Base-by-base conservation (phyloP, 2,113 vertebrate genomes). In the Notarius quadriscutis region DNA sequence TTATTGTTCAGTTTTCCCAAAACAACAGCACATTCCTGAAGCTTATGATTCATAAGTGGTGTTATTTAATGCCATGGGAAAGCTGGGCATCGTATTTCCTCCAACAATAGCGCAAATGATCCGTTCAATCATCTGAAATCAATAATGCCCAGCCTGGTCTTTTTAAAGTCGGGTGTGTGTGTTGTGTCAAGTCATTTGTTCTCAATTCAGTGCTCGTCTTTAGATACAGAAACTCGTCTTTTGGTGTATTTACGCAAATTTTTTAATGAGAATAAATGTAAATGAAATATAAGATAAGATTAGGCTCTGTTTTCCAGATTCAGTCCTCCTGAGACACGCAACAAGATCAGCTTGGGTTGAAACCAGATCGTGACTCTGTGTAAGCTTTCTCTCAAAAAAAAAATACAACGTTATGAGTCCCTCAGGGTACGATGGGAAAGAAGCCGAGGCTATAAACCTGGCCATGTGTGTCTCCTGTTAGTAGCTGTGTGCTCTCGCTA, bases 371-470 rank as follows among this genome's bases (percentile, higher is more conserved):
- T 2, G 7, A 55, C n/a, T 41, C 41, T 71, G 34, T n/a, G n/a
- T 58, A n/a, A 30, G 27, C 9, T 25, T 65, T 81, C 22, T 27
- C 65, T 81, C 55, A 25, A 74, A 55, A 60, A 86, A 15, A 14
- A 77, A 41, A n/a, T 15, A 14, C 27, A 50, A 20, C 15, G 27
- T 81, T 72, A 87, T 34, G 78, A 72, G 53, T 72, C 78, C 78
- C 85, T 81, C n/a, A 30, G 78, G 85, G 63, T 27, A 25, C 0
- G 30, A 71, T 41, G 51, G 53, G 51, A 71, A 81, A 65, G 78
- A 72, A 87, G 34, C 25, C 10, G 3, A 81, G 22, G 78, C 53
- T 57, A 72, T 81, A 86, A 86, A 81, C 14, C 74, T 9, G 22
- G 11, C 62, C 4, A 17, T 51, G 6, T 57, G 63, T 14, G 34